phyloP scores from a whole-genome alignment of 2,888 invertebrate species.

The Hedya salicella region DNA sequence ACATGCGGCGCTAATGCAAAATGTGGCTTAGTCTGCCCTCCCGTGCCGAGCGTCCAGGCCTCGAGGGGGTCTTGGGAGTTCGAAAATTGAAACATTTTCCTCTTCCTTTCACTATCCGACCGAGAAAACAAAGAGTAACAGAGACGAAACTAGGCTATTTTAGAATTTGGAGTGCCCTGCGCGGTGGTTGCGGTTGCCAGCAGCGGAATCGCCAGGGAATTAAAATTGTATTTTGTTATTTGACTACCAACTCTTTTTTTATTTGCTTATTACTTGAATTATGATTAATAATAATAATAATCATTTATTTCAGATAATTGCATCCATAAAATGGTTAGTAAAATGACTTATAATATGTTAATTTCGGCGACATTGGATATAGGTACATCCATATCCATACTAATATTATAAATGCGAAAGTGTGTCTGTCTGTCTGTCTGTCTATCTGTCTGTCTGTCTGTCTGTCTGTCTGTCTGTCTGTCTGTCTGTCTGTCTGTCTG shows the following conservation, averaged over 20 bases:
- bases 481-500: too few species aligned
- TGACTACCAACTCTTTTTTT: neutral
- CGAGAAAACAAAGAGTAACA: neutral
- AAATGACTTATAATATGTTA: too few species aligned
- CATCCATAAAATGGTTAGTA: too few species aligned
- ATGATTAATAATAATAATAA: too few species aligned
- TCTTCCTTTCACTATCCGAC: neutral
- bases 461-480: too few species aligned
- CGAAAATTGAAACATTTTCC: slow-evolving; percentile 17
- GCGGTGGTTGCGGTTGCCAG: slow-evolving; percentile 17
- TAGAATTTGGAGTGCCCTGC: slow-evolving; percentile 16
- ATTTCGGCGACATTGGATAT: too few species aligned
- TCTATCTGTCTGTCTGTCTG: too few species aligned
- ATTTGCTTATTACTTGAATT: neutral
- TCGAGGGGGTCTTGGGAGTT: slow-evolving; percentile 5
- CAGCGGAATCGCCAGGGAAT: slow-evolving; percentile 20
- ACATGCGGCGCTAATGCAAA: slow-evolving; percentile 48
- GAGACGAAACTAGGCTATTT: slow-evolving; percentile 4
- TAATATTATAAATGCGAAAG: too few species aligned
- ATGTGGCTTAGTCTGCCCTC: slow-evolving; percentile 42
- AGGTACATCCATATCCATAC: too few species aligned
- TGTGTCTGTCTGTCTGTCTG: too few species aligned
- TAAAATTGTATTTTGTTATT: slow-evolving; percentile 24
- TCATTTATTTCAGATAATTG: too few species aligned
- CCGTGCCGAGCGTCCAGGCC: slow-evolving; percentile 10